Evolutionary conservation across 2,797 vertebrate genomes (phyloP).

Genomic region (Etheostoma nigrum): DNA sequence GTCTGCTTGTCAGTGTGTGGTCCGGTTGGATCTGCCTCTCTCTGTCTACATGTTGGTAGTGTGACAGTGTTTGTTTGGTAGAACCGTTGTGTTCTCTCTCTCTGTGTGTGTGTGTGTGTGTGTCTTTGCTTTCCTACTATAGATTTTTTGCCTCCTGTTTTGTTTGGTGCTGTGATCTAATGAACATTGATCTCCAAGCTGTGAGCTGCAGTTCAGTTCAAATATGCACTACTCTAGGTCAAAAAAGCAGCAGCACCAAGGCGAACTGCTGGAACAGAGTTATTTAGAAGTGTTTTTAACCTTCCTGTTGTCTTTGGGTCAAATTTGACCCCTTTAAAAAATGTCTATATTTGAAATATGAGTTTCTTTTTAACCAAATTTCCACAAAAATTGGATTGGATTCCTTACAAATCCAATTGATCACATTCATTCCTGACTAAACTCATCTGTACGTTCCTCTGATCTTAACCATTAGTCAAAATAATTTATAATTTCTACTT

Average conservation of each 20-base stretch:
- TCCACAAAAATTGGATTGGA: too few species aligned
- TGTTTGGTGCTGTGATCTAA: constrained; percentile 41
- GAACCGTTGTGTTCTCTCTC: not conserved
- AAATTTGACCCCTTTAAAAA: too few species aligned
- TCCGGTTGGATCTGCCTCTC: not conserved
- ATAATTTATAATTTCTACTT: too few species aligned
- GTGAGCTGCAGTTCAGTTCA: constrained; percentile 26
- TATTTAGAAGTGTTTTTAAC: constrained; percentile 1
- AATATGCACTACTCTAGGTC: constrained; percentile 31
- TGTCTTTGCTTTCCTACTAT: constrained; percentile 1
- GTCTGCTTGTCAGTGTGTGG: constrained; percentile 1
- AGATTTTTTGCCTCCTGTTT: too few species aligned
- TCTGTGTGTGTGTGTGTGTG: not conserved
- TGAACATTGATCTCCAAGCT: constrained; percentile 33
- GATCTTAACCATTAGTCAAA: too few species aligned
- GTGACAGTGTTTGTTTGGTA: not conserved
- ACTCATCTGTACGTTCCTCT: too few species aligned
- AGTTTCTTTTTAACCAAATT: too few species aligned
- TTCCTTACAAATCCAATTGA: too few species aligned
- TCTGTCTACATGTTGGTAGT: not conserved
- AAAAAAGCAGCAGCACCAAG: not conserved
- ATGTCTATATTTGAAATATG: too few species aligned
- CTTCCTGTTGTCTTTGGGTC: too few species aligned
- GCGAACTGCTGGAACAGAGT: not conserved
- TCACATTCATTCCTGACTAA: too few species aligned